A percentile compares a stretch with the other conserved stretches of the same genome.
Conservation (phyloP, 2,888 invertebrate genomes). For the Vannuccia rotundouncinata region DNA sequence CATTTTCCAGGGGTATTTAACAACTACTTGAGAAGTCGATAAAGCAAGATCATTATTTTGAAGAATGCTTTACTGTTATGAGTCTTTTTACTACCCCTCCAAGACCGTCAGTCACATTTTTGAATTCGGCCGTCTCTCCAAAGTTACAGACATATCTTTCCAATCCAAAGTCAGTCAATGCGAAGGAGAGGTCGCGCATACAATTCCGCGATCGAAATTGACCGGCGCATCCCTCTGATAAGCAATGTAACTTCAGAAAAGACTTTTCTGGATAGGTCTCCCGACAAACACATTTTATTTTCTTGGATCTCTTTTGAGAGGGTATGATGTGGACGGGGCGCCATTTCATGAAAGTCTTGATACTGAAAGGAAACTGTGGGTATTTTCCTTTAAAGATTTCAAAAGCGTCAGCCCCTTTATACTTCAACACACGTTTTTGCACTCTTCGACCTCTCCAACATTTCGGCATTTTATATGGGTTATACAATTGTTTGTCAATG, state of each 20-base stretch:
- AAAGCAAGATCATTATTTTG: background rate
- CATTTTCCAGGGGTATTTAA: too few species aligned
- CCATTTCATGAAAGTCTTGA: background rate
- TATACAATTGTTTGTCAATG: background rate
- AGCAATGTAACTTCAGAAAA: background rate
- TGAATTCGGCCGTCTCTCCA: background rate
- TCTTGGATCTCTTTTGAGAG: background rate
- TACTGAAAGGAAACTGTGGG: background rate
- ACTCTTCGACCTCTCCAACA: background rate
- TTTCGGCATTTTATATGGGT: background rate
- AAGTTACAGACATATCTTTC: background rate
- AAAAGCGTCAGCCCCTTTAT: background rate
- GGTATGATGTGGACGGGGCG: background rate
- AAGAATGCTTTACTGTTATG: background rate
- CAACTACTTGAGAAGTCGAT: background rate
- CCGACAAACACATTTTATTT: background rate
- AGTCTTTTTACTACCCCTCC: background rate
- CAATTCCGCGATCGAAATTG: background rate
- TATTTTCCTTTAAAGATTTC: background rate
- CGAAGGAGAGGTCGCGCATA: background rate
- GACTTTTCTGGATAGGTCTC: background rate
- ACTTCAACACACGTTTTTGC: background rate
- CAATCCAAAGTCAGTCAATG: background rate
- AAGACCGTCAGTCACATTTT: background rate
- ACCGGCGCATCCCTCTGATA: too few species aligned